These are phyloP conservation scores for Conomelus anceps DNA, from an alignment of 2,888 invertebrate genomes.

Conservation along the genomic window DNA sequence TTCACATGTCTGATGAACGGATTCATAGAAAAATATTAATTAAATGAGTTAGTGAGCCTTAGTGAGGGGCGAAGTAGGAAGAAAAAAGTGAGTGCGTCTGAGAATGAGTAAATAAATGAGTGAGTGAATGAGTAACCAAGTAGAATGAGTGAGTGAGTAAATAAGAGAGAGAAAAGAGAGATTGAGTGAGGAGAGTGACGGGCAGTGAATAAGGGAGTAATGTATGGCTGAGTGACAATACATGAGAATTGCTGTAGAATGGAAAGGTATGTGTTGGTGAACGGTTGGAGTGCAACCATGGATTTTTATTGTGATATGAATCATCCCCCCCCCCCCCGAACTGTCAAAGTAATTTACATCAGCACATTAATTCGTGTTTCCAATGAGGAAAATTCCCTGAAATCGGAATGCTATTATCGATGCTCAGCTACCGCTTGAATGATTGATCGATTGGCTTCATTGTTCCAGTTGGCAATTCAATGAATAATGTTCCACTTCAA, in stretches of 20 bases:
- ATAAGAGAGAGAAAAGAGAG: too few species aligned
- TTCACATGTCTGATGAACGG: too few species aligned
- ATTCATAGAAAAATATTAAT: too few species aligned
- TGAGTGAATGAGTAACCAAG: too few species aligned
- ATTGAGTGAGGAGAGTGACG: neutral
- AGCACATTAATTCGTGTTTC: neutral
- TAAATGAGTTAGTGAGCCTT: too few species aligned
- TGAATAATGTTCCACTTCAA: neutral
- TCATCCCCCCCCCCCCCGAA: neutral
- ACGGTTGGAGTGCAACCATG: neutral
- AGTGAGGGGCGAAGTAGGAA: too few species aligned
- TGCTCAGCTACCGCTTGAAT: neutral
- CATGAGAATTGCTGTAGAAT: neutral
- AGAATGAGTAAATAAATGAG: neutral
- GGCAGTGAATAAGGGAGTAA: too few species aligned
- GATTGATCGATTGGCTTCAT: neutral
- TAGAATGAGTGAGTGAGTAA: too few species aligned
- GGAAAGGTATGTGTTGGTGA: too few species aligned
- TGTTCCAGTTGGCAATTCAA: neutral
- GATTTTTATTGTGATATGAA: neutral
- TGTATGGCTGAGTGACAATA: neutral
- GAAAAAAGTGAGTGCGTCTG: neutral
- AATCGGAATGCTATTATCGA: neutral
- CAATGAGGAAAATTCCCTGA: neutral
- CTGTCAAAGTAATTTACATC: neutral